Percentiles rank a stretch among this genome's conserved stretches.
Conservation (phyloP, 2,888 invertebrate species). For the Fissipunctia ypsillon region DNA sequence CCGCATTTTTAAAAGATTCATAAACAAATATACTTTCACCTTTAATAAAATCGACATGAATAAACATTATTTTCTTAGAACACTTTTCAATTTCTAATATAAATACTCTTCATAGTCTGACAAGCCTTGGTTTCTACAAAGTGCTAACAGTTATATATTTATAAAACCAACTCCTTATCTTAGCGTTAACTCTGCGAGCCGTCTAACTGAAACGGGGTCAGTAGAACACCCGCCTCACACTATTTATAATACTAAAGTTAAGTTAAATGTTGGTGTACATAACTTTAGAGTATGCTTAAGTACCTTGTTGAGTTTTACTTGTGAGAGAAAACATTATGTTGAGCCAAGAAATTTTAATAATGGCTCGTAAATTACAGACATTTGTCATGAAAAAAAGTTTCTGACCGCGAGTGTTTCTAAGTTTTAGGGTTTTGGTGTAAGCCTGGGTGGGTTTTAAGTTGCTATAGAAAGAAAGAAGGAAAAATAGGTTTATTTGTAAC, state of each 20-base stretch:
- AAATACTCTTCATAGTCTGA: neutral
- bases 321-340: constrained; percentile 39
- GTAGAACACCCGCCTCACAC: constrained; percentile 49
- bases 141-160: constrained; percentile 41
- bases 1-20: too few relatives aligned
- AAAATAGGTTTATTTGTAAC: too few relatives aligned
- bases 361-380: constrained; percentile 31
- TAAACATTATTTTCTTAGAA: neutral
- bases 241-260: constrained; percentile 55
- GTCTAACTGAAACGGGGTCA: constrained; percentile 49
- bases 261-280: constrained; percentile 55
- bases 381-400: constrained; percentile 34
- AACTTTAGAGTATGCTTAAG: constrained; percentile 46
- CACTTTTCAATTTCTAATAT: neutral
- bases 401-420: constrained; percentile 20
- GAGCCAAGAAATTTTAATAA: constrained; percentile 47
- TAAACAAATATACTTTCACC: too few relatives aligned
- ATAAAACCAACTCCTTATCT: constrained; percentile 54
- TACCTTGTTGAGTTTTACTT: constrained; percentile 49
- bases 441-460: neutral
- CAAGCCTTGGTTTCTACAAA: constrained; percentile 27
- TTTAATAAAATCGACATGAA: neutral
- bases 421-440: constrained; percentile 10
- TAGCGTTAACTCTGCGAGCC: constrained; percentile 32
- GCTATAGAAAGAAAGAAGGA: too few relatives aligned